Conservation (phyloP, 2,113 vertebrate genomes). For the Halcyon malimbica region DNA sequence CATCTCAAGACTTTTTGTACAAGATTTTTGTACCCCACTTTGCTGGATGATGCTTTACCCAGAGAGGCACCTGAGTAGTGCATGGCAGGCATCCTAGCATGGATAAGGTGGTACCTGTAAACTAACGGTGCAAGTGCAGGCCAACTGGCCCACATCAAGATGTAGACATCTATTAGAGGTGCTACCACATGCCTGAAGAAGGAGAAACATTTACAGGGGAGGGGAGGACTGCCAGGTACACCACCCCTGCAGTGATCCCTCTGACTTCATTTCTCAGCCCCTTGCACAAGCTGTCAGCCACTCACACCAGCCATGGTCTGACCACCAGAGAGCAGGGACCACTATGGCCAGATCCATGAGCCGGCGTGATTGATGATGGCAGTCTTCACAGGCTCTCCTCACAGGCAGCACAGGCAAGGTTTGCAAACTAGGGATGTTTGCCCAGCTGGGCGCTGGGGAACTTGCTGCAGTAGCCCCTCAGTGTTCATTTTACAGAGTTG, state of each 20-base stretch:
- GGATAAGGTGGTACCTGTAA: not conserved
- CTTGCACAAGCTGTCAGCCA: not conserved
- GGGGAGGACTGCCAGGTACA: not conserved
- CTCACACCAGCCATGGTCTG: rapidly evolving
- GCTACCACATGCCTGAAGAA: not conserved
- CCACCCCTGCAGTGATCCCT: not conserved
- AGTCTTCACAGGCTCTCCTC: no score
- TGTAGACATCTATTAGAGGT: not conserved
- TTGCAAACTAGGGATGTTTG: rapidly evolving
- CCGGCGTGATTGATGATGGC: rapidly evolving
- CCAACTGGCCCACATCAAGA: not conserved
- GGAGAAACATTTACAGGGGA: not conserved
- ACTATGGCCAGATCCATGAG: rapidly evolving
- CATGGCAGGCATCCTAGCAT: rapidly evolving
- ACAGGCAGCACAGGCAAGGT: no score
- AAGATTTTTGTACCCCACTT: not conserved
- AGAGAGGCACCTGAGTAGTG: not conserved
- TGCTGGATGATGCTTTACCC: not conserved
- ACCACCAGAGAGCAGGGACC: not conserved
- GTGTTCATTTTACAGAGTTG: not conserved
- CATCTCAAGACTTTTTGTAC: not conserved
- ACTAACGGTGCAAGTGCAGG: rapidly evolving
- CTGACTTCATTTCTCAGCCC: not conserved
- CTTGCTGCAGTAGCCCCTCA: not conserved
- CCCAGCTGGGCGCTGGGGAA: not conserved